Base-by-base conservation (phyloP, 1,140 invertebrate genomes). In the Anthonomus grandis region DNA sequence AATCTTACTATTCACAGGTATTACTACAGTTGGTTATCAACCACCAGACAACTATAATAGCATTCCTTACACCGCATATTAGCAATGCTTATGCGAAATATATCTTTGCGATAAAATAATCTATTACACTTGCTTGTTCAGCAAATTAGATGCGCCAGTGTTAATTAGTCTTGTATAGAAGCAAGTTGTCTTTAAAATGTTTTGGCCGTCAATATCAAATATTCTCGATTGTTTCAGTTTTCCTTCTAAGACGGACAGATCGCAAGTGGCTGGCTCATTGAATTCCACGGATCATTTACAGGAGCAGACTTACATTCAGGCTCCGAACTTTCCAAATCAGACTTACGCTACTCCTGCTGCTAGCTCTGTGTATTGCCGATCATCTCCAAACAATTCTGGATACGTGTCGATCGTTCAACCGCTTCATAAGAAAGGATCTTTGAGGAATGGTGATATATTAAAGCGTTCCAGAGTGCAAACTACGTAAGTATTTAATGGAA, bases 361-460 rank as follows among this genome's bases (percentile, higher is more conserved):
- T 54, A 73, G 77, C 65, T 65, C 67, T 46, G 66, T 69, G 10
- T 77, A 76, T 61, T 64, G 72, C 41, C 69, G 78, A 69, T 62
- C 72, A 61, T 72, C 77, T 63, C 74, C 79, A 60, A 73, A 75
- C 34, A 75, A 71, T 39, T 70, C 76, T 15, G 72, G 73, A 4
- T 80, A 77, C 58, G 76, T 79, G 23, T 57, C 72, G 53, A 60
- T 70, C 44, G 41, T 51, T 9, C 81, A 83, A 61, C 74, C 73
- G 48, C 75, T 84, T 62, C 77, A 82, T 63, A 86, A 86, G 65
- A 86, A 86, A 67, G 79, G 81, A 25, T 81, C 83, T 18, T 78
- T 84, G 4, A 74, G 85, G 48, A 86, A 85, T 66, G 82, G 82
- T n/a, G 84, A 86, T 68, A 79, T 86, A 31, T 71, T 85, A 55